Conservation (phyloP, 2,888 invertebrate species). For the Lithosia quadra region DNA sequence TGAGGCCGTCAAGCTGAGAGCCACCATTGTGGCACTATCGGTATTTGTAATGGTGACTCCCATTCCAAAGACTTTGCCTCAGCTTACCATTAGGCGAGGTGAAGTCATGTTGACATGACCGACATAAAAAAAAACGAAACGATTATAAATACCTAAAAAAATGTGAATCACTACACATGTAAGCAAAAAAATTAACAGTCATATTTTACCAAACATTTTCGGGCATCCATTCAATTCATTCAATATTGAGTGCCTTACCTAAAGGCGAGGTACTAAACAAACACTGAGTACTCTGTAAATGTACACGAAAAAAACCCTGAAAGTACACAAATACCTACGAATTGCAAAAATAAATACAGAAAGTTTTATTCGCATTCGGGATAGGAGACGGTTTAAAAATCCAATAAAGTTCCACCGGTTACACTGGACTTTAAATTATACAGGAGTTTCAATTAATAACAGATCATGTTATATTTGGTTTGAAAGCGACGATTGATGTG, state of each 20-base stretch:
- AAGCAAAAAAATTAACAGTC: not conserved
- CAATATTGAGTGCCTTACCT: constrained; percentile 5
- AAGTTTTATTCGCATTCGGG: constrained; percentile 27
- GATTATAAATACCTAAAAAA: not conserved
- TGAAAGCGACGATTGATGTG: not conserved
- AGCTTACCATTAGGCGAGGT: too few relatives aligned
- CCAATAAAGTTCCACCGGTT: constrained; percentile 11
- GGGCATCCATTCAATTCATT: constrained; percentile 5
- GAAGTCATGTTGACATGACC: too few relatives aligned
- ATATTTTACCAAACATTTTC: constrained; percentile 1
- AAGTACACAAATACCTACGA: constrained; percentile 14
- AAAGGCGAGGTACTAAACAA: constrained; percentile 15
- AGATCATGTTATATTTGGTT: constrained; percentile 2
- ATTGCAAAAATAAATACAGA: constrained; percentile 27
- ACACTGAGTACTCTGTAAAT: constrained; percentile 3
- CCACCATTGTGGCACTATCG: too few relatives aligned
- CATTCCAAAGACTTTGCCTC: too few relatives aligned
- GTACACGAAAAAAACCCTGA: constrained; percentile 8
- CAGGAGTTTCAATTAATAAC: constrained; percentile 43
- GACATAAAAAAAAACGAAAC: too few relatives aligned
- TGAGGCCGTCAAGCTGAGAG: too few relatives aligned
- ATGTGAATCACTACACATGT: not conserved
- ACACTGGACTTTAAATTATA: too few relatives aligned
- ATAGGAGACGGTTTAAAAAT: constrained; percentile 26
- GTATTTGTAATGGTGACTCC: too few relatives aligned